These are phyloP conservation scores for Phymatocera aterrima DNA, from an alignment of 2,888 invertebrate genomes.

Conservation along the genomic window DNA sequence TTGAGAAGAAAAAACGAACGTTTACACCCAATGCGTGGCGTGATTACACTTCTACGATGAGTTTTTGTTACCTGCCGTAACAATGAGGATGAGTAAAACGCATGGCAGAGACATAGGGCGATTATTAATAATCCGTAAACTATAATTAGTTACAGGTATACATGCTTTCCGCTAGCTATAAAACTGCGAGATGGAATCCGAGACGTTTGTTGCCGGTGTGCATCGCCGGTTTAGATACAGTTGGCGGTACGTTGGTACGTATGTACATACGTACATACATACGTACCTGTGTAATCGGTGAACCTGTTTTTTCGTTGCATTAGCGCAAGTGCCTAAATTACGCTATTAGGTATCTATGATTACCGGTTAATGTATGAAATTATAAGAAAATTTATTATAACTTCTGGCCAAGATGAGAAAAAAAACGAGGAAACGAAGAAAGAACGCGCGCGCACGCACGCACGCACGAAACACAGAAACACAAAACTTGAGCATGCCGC, in stretches of 20 bases:
- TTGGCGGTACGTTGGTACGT: neutral
- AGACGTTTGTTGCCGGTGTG: neutral
- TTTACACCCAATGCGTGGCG: no score
- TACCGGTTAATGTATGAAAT: slow-evolving; percentile 38
- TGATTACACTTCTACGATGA: neutral
- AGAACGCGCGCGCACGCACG: no score
- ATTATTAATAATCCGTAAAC: neutral
- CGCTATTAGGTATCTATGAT: slow-evolving; percentile 37
- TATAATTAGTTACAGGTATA: neutral
- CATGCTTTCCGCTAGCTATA: neutral
- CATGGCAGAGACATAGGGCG: neutral
- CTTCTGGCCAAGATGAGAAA: neutral
- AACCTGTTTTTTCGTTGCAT: neutral
- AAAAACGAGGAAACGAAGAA: neutral
- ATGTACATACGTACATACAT: neutral
- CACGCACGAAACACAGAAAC: neutral
- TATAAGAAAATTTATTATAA: slow-evolving; percentile 38
- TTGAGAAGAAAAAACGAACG: no score
- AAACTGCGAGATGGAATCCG: neutral
- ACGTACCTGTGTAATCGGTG: neutral
- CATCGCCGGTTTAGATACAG: no score
- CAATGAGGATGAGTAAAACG: neutral
- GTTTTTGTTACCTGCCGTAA: neutral
- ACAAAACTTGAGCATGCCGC: neutral
- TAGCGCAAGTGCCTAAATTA: slow-evolving; percentile 18